Evolutionary conservation across 2,888 invertebrate genomes (phyloP).

Genomic region (Drosophila mercatorum): DNA sequence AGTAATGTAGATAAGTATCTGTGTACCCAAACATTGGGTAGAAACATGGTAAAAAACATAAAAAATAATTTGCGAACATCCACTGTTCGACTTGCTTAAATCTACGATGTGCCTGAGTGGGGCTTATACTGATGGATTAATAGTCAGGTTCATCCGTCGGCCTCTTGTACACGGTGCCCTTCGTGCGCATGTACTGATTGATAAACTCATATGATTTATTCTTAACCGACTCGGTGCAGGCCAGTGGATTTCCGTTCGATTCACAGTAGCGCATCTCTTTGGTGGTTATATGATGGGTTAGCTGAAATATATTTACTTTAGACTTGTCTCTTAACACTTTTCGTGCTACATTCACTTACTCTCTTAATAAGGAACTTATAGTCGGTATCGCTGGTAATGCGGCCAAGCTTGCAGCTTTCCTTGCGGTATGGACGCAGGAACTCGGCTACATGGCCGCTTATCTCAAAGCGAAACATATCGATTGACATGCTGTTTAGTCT

Average conservation of each 20-base stretch:
- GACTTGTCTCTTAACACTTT: background rate
- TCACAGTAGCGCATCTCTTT: conserved; percentile 69
- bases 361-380: conserved; percentile 82
- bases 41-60: background rate
- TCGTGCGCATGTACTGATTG: conserved; percentile 97
- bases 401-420: conserved; percentile 92
- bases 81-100: background rate
- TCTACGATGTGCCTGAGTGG: background rate
- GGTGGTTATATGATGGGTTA: conserved; percentile 62
- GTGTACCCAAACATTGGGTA: conserved; percentile 13
- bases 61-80: conserved; percentile 3
- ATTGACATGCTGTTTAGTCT: conserved; percentile 22
- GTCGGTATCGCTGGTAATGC: conserved; percentile 95
- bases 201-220: conserved; percentile 98
- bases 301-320: conserved; percentile 14
- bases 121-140: conserved; percentile 1
- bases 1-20: background rate
- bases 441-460: conserved; percentile 62
- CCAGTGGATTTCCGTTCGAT: conserved; percentile 41
- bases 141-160: conserved; percentile 44
- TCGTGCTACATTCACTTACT: conserved; percentile 31
- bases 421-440: conserved; percentile 90
- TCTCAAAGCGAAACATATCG: conserved; percentile 64
- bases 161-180: conserved; percentile 87
- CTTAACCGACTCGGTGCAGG: conserved; percentile 87